A percentile compares a stretch with the other conserved stretches of the same genome.
phyloP scores from a whole-genome alignment of 2,888 invertebrate genomes.

The Allacma fusca region DNA sequence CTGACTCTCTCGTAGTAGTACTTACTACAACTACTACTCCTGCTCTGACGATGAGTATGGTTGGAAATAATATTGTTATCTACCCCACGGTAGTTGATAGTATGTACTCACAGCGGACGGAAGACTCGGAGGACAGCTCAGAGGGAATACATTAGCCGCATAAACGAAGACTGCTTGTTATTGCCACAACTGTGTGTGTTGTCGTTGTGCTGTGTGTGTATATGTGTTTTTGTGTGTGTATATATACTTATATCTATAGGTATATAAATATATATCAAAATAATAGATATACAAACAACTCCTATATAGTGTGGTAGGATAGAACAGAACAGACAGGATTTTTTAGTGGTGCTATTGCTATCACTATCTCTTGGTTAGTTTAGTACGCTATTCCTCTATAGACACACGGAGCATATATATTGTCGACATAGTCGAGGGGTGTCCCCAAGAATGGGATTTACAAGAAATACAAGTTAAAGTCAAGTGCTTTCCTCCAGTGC shows the following conservation, averaged over 20 bases:
- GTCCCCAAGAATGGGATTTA: slow-evolving; percentile 16
- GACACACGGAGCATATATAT: too few relatives aligned
- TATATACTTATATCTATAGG: too few relatives aligned
- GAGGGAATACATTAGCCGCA: slow-evolving; percentile 18
- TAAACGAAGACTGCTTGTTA: slow-evolving; percentile 9
- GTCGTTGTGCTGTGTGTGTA: too few relatives aligned
- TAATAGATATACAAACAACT: too few relatives aligned
- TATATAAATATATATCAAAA: too few relatives aligned
- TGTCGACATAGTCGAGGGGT: background rate
- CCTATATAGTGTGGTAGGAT: too few relatives aligned
- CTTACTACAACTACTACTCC: too few relatives aligned
- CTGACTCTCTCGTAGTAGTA: background rate
- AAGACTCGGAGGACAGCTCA: slow-evolving; percentile 26
- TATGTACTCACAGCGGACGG: slow-evolving; percentile 37
- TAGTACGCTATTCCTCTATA: too few relatives aligned
- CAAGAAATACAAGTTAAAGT: slow-evolving; percentile 16
- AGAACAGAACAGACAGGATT: too few relatives aligned
- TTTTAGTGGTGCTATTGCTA: too few relatives aligned
- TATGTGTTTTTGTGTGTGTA: background rate
- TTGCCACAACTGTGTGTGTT: slow-evolving; percentile 2
- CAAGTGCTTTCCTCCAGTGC: slow-evolving; percentile 16
- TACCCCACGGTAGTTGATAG: slow-evolving; percentile 36
- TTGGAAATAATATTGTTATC: slow-evolving; percentile 22
- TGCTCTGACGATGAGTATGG: slow-evolving; percentile 8
- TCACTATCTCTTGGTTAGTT: too few relatives aligned